Evolutionary conservation across 2,888 invertebrate species (phyloP), one percentile per base, ranked within the genome.

Genomic region (Tridacna crocea): DNA sequence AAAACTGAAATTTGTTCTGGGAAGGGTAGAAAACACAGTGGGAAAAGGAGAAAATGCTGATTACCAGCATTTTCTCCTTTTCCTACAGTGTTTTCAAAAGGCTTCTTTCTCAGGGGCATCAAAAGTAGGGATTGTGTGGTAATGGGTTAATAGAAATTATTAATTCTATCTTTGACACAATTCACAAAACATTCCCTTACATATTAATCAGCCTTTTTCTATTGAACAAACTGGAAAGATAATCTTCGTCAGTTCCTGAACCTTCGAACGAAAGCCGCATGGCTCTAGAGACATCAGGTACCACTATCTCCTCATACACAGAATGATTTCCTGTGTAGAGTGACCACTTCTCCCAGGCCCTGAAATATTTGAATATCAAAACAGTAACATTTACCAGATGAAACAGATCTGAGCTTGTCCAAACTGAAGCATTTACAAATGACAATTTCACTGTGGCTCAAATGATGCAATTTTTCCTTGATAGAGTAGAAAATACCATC

Each of bases 221-320:
- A 80, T 93, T 90, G 77, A 94, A 93, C n/a, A 94, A 88, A 51
- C 90, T 88, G 27, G 88, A 83, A 11, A 93, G 88, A 65, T 92
- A 89, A 19, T 92, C 89, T 47, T 91, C 91, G 66, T 91, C 88
- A 12, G 79, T 82, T 24, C 84, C 87, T 19, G 88, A 82, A 17
- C 92, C 93, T 60, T 91, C 89, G 77, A 92, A 93, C 0, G 92
- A 92, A 72, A 92, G 89, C 48, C 94, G 88, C 82, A 91, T 93
- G 3, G 93, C 92, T 4, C 94, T 87, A 0, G 94, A 94, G 46
- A 94, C 90, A 83, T 94, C 94, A 6, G 94, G 94, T 58, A 93
- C 90, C 47, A 94, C 70, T 87, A 94, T 92, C 81, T 94, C 92
- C 11, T 83, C 82, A n/a, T 75, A 82, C 0, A 75, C 82, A 72